phyloP scores from a whole-genome alignment of 2,797 vertebrate species.

The Denticeps clupeoides region DNA sequence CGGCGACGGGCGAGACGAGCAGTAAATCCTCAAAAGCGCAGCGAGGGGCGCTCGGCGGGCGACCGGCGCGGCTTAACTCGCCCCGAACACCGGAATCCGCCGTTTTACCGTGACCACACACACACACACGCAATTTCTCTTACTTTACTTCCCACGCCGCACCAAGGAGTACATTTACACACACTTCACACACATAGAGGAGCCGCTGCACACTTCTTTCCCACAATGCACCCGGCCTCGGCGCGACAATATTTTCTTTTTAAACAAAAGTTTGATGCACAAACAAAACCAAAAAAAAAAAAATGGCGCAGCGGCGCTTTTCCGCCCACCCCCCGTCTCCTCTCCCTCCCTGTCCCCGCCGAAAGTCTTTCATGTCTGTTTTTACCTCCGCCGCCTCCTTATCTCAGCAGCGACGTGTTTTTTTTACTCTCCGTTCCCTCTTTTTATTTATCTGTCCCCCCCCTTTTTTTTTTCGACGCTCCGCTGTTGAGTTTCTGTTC shows the following conservation, averaged over 20 bases:
- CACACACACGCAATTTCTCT: background rate
- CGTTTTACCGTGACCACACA: slow-evolving; percentile 1
- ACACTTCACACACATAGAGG: no score
- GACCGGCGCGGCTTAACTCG: slow-evolving; percentile 4
- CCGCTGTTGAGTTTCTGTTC: background rate
- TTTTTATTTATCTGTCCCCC: background rate
- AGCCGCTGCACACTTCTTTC: no score
- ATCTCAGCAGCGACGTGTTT: slow-evolving; percentile 16
- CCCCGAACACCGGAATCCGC: slow-evolving; percentile 1
- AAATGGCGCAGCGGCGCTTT: slow-evolving; percentile 18
- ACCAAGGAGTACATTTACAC: no score
- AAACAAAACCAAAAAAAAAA: slow-evolving; percentile 50
- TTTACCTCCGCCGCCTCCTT: slow-evolving; percentile 21
- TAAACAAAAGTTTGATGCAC: slow-evolving; percentile 33
- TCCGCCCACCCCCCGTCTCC: slow-evolving; percentile 11
- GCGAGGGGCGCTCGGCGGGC: slow-evolving; percentile 1
- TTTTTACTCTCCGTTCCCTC: background rate
- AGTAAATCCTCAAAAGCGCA: slow-evolving; percentile 5
- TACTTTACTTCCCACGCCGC: slow-evolving; percentile 15
- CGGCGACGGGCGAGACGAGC: slow-evolving; percentile 3
- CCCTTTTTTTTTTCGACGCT: background rate
- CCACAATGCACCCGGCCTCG: no score
- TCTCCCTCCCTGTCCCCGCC: slow-evolving; percentile 8
- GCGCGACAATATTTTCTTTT: no score
- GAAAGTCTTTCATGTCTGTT: slow-evolving; percentile 45